These are phyloP conservation scores for Atethmia centrago DNA, from an alignment of 2,888 invertebrate genomes.

Conservation along the genomic window DNA sequence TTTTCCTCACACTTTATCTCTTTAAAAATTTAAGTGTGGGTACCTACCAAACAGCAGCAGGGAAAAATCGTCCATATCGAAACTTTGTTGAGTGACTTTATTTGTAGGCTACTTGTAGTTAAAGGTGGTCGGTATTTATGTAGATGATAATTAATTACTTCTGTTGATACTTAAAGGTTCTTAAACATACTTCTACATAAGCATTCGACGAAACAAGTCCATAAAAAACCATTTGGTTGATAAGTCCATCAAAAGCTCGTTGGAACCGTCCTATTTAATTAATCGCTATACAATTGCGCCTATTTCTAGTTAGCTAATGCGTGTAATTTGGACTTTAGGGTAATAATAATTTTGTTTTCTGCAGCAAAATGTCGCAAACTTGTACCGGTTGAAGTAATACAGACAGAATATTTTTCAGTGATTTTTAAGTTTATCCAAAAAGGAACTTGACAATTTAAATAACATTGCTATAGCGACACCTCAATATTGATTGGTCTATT, in stretches of 20 bases:
- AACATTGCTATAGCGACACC: neutral
- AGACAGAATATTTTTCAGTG: too few species aligned
- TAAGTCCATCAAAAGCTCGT: slow-evolving; percentile 65
- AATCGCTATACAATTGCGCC: slow-evolving; percentile 25
- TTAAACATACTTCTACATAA: slow-evolving; percentile 35
- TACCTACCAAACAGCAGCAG: slow-evolving; percentile 1
- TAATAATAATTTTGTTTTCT: neutral
- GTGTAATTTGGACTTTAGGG: neutral
- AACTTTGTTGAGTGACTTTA: slow-evolving; percentile 13
- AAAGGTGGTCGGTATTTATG: slow-evolving; percentile 51
- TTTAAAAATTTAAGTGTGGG: slow-evolving; percentile 57
- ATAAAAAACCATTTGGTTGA: slow-evolving; percentile 68
- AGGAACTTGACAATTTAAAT: neutral
- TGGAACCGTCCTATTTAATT: slow-evolving; percentile 58
- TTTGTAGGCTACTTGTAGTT: slow-evolving; percentile 24
- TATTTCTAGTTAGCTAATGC: slow-evolving; percentile 18
- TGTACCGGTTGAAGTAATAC: neutral
- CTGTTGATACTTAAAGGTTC: slow-evolving; percentile 52
- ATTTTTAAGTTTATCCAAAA: neutral
- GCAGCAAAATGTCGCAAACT: neutral
- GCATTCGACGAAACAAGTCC: slow-evolving; percentile 29
- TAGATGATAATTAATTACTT: slow-evolving; percentile 59
- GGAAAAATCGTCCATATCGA: neutral
- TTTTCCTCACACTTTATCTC: slow-evolving; percentile 68
- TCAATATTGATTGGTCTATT: too few species aligned